Evolutionary conservation across 2,797 vertebrate species (phyloP).

Genomic region (Thunnus albacares): DNA sequence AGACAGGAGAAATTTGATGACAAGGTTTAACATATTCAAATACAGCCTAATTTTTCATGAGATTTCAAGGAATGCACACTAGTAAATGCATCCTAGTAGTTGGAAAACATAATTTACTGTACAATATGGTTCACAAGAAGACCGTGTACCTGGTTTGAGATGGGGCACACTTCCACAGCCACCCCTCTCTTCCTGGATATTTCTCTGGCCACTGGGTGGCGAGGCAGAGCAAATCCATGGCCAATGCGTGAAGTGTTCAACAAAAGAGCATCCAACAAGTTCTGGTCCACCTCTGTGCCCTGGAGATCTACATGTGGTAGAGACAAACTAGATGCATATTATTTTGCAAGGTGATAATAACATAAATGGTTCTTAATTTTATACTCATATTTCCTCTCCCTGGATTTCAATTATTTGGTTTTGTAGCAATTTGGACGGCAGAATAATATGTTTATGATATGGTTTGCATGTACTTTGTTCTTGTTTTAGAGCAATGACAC

Average conservation of each 20-base stretch:
- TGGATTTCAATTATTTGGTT: neutral
- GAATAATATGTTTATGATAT: neutral
- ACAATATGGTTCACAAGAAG: neutral
- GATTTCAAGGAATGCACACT: neutral
- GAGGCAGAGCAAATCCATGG: slow-evolving; percentile 90
- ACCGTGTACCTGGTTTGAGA: slow-evolving; percentile 92
- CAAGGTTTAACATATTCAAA: neutral
- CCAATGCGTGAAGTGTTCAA: slow-evolving; percentile 94
- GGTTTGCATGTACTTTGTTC: neutral
- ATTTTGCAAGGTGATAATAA: neutral
- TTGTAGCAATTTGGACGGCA: neutral
- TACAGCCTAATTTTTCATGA: neutral
- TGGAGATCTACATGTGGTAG: slow-evolving; percentile 53
- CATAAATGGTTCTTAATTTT: neutral
- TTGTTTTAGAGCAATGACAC: neutral
- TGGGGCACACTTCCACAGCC: slow-evolving; percentile 92
- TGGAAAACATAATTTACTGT: neutral
- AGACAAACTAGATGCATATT: neutral
- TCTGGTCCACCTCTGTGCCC: slow-evolving; percentile 84
- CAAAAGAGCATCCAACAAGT: slow-evolving; percentile 91
- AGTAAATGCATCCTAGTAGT: neutral
- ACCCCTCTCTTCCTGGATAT: slow-evolving; percentile 87
- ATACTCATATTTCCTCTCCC: neutral
- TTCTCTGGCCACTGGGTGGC: slow-evolving; percentile 87
- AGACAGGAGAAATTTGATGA: neutral